Evolutionary conservation across 2,113 vertebrate genomes (phyloP).

Genomic region (Mionectes macconnelli): DNA sequence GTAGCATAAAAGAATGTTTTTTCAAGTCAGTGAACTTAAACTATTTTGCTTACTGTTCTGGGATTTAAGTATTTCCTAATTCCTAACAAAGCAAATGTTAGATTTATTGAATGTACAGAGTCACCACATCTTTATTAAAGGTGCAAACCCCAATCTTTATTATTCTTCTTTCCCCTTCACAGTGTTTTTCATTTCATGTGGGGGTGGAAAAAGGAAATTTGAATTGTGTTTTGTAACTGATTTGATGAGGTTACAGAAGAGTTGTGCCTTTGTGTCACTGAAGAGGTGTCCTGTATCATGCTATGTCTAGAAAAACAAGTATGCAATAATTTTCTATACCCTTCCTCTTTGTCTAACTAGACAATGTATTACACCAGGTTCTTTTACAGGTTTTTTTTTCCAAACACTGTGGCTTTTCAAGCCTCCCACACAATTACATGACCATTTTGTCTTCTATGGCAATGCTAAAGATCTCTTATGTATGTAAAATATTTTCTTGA

Average conservation of each 20-base stretch:
- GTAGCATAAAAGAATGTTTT: constrained; percentile 78
- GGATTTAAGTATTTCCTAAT: constrained; percentile 74
- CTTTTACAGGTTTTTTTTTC: background rate
- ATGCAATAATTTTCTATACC: background rate
- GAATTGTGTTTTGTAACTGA: constrained; percentile 9
- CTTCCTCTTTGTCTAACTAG: background rate
- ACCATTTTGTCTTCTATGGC: background rate
- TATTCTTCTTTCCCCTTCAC: constrained; percentile 26
- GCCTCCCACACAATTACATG: background rate
- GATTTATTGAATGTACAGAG: constrained; percentile 65
- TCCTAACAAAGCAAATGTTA: constrained; percentile 73
- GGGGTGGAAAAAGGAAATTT: background rate
- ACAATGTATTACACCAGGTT: background rate
- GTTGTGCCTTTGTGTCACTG: background rate
- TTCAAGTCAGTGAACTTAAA: constrained; percentile 76
- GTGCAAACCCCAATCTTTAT: constrained; percentile 40
- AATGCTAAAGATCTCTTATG: background rate
- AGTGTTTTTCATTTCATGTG: background rate
- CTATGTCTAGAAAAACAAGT: background rate
- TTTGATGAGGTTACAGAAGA: background rate
- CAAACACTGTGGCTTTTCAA: background rate
- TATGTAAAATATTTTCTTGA: background rate
- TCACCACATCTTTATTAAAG: constrained; percentile 57
- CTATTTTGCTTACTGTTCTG: constrained; percentile 78
- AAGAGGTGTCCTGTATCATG: background rate